phyloP scores from a whole-genome alignment of 2,888 invertebrate genomes.

The Agrotis clavis region DNA sequence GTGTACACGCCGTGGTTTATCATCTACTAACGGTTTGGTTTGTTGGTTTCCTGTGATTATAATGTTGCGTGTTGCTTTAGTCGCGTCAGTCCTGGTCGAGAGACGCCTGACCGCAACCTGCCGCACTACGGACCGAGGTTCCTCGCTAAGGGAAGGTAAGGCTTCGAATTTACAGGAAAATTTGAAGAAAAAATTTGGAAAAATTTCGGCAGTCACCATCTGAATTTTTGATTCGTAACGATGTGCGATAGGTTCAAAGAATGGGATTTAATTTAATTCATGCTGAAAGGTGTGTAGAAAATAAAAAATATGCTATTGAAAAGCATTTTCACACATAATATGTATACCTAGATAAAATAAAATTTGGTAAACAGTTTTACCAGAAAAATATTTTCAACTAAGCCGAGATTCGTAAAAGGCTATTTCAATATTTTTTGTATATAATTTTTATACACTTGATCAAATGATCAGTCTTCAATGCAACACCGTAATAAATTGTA shows the following conservation, averaged over 20 bases:
- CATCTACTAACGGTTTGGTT: slow-evolving; percentile 69
- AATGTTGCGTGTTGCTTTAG: slow-evolving; percentile 91
- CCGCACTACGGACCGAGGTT: slow-evolving; percentile 98
- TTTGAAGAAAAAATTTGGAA: background rate
- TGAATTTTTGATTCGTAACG: background rate
- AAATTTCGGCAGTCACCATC: background rate
- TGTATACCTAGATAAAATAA: too few relatives aligned
- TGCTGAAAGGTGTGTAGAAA: background rate
- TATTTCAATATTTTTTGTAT: too few relatives aligned
- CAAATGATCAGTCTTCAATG: background rate
- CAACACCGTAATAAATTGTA: background rate
- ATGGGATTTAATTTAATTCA: background rate
- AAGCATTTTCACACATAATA: too few relatives aligned
- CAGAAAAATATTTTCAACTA: too few relatives aligned
- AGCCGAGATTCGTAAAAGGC: too few relatives aligned
- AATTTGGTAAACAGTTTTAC: too few relatives aligned
- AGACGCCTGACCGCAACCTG: slow-evolving; percentile 96
- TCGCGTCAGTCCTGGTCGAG: slow-evolving; percentile 96
- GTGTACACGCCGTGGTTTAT: slow-evolving; percentile 38
- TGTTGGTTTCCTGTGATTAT: slow-evolving; percentile 77
- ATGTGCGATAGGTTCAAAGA: background rate
- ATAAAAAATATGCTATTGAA: background rate
- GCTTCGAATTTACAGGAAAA: slow-evolving; percentile 45
- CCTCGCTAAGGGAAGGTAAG: slow-evolving; percentile 96
- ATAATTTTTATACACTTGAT: background rate